phyloP scores from a whole-genome alignment of 2,113 vertebrate genomes.

The Gadus chalcogrammus region DNA sequence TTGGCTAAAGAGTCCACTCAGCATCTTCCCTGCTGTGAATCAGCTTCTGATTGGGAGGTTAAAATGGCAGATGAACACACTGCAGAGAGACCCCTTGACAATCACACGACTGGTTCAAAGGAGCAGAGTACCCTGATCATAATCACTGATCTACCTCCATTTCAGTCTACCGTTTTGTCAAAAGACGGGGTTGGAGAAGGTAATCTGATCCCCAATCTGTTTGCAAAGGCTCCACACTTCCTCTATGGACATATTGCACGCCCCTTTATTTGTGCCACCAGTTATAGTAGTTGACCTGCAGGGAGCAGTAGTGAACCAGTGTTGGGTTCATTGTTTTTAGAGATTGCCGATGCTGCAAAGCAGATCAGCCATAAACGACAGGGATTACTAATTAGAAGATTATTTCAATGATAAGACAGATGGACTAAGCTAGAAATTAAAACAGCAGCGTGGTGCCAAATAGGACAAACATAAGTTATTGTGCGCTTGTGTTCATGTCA shows the following conservation, averaged over 20 bases:
- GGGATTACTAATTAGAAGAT: slow-evolving; percentile 13
- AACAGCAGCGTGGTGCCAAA: background rate
- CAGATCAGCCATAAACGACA: slow-evolving; percentile 9
- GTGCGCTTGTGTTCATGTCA: too few relatives aligned
- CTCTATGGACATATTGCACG: background rate
- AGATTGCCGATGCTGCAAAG: slow-evolving; percentile 10
- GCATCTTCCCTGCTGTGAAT: slow-evolving; percentile 48
- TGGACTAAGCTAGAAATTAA: background rate
- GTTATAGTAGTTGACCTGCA: slow-evolving; percentile 51
- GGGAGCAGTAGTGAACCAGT: slow-evolving; percentile 52
- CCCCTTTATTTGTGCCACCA: background rate
- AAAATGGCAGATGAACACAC: slow-evolving; percentile 41
- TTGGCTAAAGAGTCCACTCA: slow-evolving; percentile 64
- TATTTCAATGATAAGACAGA: slow-evolving; percentile 21
- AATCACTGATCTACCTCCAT: slow-evolving; percentile 53
- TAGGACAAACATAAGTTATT: slow-evolving; percentile 1
- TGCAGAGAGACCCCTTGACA: slow-evolving; percentile 25
- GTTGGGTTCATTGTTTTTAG: slow-evolving; percentile 4
- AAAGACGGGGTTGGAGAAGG: slow-evolving; percentile 34
- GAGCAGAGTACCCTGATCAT: slow-evolving; percentile 47
- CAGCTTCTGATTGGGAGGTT: slow-evolving; percentile 51
- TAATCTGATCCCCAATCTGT: slow-evolving; percentile 53
- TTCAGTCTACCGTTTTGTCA: slow-evolving; percentile 51
- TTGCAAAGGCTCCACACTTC: slow-evolving; percentile 32
- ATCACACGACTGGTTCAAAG: slow-evolving; percentile 29